These are phyloP conservation scores for Diabrotica virgifera DNA, from an alignment of 1,140 invertebrate species.

Conservation along the genomic window DNA sequence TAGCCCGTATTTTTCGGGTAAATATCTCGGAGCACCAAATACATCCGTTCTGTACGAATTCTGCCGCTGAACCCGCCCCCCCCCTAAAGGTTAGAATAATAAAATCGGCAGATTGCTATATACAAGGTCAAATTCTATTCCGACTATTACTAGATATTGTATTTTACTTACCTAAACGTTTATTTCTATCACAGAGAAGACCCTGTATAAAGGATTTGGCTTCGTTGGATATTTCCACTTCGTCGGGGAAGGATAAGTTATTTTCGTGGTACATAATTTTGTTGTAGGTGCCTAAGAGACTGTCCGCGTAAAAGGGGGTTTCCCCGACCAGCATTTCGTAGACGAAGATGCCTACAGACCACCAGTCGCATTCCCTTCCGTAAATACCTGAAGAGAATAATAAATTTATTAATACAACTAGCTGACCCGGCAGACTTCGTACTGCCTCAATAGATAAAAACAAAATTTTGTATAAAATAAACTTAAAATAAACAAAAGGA, in stretches of 20 bases:
- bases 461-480: too few species aligned
- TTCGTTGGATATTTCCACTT: conserved; percentile 86
- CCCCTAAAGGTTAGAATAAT: background rate
- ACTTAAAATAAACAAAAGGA: too few species aligned
- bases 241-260: conserved; percentile 91
- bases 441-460: too few species aligned
- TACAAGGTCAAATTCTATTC: too few species aligned
- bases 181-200: conserved; percentile 89
- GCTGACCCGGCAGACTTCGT: too few species aligned
- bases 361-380: conserved; percentile 98
- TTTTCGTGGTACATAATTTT: conserved; percentile 99
- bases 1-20: too few species aligned
- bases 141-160: too few species aligned
- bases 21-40: too few species aligned
- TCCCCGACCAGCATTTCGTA: conserved; percentile 99
- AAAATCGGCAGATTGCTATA: too few species aligned
- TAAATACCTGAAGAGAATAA: conserved; percentile 73
- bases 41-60: too few species aligned
- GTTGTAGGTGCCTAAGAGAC: conserved; percentile 95
- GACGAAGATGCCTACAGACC: conserved; percentile 98
- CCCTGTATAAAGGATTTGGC: conserved; percentile 92
- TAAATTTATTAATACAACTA: conserved; percentile 6
- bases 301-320: conserved; percentile 98
- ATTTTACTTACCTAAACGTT: conserved; percentile 69
- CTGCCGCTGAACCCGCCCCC: background rate